These are phyloP conservation scores for Elgonia sp. DNA, from an alignment of 2,888 invertebrate species.

Conservation along the genomic window DNA sequence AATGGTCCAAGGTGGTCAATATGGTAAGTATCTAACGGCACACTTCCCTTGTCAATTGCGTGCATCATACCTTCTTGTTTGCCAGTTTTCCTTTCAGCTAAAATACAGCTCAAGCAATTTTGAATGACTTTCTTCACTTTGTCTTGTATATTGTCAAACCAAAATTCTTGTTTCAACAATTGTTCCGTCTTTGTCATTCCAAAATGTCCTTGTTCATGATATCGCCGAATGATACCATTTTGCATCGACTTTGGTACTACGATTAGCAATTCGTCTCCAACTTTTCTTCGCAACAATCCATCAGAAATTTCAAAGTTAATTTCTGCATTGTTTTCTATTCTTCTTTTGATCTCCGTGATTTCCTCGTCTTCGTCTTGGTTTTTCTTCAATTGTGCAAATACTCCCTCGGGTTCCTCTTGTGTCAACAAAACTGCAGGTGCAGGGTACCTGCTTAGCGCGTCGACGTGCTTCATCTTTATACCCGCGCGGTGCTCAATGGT, in stretches of 20 bases:
- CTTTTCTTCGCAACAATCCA: neutral
- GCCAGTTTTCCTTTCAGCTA: too few species aligned
- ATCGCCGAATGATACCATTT: neutral
- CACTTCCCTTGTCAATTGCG: too few species aligned
- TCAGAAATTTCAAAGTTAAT: too few species aligned
- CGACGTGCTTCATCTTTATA: neutral
- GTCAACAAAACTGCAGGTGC: neutral
- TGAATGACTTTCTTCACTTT: neutral
- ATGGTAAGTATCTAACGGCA: too few species aligned
- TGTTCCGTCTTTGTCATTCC: neutral
- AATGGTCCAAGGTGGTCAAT: too few species aligned
- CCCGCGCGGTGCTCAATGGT: neutral
- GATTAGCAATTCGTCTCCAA: neutral
- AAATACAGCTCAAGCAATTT: neutral
- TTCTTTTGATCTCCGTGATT: too few species aligned
- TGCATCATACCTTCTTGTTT: too few species aligned
- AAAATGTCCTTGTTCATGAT: neutral
- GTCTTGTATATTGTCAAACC: neutral
- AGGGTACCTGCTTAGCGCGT: neutral
- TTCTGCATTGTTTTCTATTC: too few species aligned
- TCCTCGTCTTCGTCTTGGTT: too few species aligned
- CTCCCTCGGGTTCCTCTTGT: too few species aligned
- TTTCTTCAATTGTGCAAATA: too few species aligned
- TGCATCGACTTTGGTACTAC: constrained; percentile 1
- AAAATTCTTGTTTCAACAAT: neutral